Base-by-base conservation (phyloP, 2,888 invertebrate genomes). In the Ashinkailepas kermadecensis region DNA sequence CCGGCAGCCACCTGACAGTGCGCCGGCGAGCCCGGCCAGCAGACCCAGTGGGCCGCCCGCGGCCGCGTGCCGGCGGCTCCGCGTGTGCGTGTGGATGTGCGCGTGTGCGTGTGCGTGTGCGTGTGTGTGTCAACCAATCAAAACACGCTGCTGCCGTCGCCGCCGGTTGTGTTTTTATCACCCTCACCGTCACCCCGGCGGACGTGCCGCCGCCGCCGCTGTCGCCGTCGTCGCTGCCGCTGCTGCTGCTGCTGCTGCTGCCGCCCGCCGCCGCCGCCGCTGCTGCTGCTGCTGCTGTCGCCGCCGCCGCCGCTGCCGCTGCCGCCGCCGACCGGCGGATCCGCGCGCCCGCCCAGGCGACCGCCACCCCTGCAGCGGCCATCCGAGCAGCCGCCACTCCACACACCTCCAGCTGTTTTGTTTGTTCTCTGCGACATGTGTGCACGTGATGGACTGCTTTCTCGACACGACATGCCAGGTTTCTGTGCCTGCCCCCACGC, bases 401-500 rank as follows among this genome's bases (percentile, higher is more conserved):
- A 56, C 74, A n/a, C 74, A 65, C 54, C 54, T 18, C 56, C 54
- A 74, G 74, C 74, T 74, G 74, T 74, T 74, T 74, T 74, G 74
- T 74, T 74, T 56, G 74, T 74, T 74, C 54, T 54, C 74, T 56
- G 12, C 21, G 70, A 70, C 15, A 67, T 64, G 70, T 70, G 70
- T 70, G 70, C 70, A 70, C 70, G 70, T 70, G 70, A 39, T 15
- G 39, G 70, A 39, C 39, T 39, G 39, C 39, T 39, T 39, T 39
- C 39, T 39, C 39, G 39, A 39, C 39, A 39, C 39, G 39, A 39
- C 39, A 39, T 39, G 39, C 39, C 39, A 39, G 1, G 13, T 10
- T 25, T 15, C 15, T 39, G 12, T 25, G 13, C 67, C 70, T 21
- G 64, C n/a, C 21, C 21, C 21, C 64, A 64, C 64, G 9, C 39